Percentiles rank a stretch among this genome's conserved stretches.
Evolutionary conservation across 2,888 invertebrate genomes (phyloP).

Genomic region (Nephrotoma flavescens): DNA sequence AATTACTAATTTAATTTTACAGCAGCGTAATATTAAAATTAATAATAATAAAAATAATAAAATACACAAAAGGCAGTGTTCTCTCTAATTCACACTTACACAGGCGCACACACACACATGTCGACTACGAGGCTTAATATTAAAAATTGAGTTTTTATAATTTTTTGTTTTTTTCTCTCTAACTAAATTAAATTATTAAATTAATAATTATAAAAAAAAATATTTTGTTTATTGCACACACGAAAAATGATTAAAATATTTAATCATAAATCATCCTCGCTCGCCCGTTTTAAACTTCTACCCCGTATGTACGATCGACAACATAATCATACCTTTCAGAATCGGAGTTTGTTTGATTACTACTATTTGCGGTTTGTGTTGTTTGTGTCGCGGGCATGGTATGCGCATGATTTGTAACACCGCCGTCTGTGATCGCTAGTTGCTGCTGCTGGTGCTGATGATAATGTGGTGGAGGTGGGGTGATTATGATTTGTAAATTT

Average conservation of each 20-base stretch:
- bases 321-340: slow-evolving; percentile 53
- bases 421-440: neutral
- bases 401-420: neutral
- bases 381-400: slow-evolving; percentile 11
- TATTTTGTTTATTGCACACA: neutral
- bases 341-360: slow-evolving; percentile 26
- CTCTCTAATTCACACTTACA: neutral
- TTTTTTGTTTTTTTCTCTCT: neutral
- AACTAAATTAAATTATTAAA: neutral
- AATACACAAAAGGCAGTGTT: neutral
- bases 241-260: neutral
- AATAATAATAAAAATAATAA: neutral
- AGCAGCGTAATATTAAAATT: neutral
- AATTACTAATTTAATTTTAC: neutral
- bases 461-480: neutral
- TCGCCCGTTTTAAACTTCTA: slow-evolving; percentile 54
- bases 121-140: neutral
- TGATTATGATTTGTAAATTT: slow-evolving; percentile 1
- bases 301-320: slow-evolving; percentile 69
- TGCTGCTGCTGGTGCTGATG: slow-evolving; percentile 7
- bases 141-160: neutral
- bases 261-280: neutral
- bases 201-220: neutral
- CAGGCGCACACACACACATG: neutral
- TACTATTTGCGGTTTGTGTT: slow-evolving; percentile 27